phyloP scores from a whole-genome alignment of 2,888 invertebrate genomes.

The Apodemia zela region DNA sequence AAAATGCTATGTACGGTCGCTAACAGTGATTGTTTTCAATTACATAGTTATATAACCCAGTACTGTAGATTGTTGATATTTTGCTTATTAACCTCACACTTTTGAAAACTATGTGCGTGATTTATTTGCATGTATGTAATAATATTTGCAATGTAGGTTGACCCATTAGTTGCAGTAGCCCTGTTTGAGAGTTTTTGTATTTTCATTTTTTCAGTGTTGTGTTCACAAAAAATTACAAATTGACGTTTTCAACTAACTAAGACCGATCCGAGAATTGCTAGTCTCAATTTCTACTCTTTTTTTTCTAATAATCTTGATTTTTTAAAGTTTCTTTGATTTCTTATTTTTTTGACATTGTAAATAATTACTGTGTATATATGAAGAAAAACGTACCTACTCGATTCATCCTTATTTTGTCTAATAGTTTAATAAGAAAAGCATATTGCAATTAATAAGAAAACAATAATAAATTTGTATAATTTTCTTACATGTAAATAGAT shows the following conservation, averaged over 20 bases:
- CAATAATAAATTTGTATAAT: neutral
- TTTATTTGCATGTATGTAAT: constrained; percentile 51
- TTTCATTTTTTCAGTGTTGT: constrained; percentile 25
- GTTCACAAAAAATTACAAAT: constrained; percentile 22
- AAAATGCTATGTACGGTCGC: constrained; percentile 16
- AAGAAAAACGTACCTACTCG: too few relatives aligned
- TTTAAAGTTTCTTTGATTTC: too few relatives aligned
- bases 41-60: constrained; percentile 25
- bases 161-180: constrained; percentile 57
- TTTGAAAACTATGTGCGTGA: constrained; percentile 21
- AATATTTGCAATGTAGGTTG: constrained; percentile 44
- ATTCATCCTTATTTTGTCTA: too few relatives aligned
- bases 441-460: too few relatives aligned
- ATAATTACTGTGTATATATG: too few relatives aligned
- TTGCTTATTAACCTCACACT: constrained; percentile 33
- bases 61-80: constrained; percentile 24
- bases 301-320: neutral
- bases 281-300: constrained; percentile 53
- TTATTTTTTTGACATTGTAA: neutral
- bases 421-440: too few relatives aligned
- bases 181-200: constrained; percentile 39
- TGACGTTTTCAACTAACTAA: constrained; percentile 31
- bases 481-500: neutral
- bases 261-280: constrained; percentile 69
- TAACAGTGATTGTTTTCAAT: constrained; percentile 40